Percentiles rank a stretch among this genome's conserved stretches.
Evolutionary conservation across 2,888 invertebrate species (phyloP).

Genomic region (Tipula vernalis): DNA sequence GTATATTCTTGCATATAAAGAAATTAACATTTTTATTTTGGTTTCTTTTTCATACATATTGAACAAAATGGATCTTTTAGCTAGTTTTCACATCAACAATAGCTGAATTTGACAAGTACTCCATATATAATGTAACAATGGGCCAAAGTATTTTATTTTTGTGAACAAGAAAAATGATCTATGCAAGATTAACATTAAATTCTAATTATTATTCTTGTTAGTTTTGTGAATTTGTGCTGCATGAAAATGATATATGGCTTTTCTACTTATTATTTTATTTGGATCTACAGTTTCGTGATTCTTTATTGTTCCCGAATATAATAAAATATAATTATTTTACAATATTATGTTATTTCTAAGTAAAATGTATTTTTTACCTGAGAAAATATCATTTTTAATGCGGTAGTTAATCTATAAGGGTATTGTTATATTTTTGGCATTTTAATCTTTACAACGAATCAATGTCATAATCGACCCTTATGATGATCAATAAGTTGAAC

Average conservation of each 20-base stretch:
- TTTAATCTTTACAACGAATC: background rate
- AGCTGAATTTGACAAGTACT: background rate
- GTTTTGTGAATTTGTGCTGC: background rate
- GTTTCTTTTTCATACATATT: background rate
- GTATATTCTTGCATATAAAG: background rate
- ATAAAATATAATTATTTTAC: constrained; percentile 4
- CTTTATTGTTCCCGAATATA: background rate
- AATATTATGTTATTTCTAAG: background rate
- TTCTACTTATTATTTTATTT: background rate
- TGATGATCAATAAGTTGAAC: background rate
- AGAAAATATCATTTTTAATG: background rate
- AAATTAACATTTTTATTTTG: background rate
- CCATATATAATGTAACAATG: background rate
- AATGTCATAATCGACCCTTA: background rate
- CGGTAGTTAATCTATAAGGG: background rate
- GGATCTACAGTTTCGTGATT: background rate
- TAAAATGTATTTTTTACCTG: background rate
- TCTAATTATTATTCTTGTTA: background rate
- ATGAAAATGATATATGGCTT: background rate
- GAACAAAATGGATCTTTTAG: background rate
- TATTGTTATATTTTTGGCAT: background rate
- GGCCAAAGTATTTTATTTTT: background rate
- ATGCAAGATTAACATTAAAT: background rate
- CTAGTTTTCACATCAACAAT: background rate
- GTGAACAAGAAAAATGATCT: background rate